These are phyloP conservation scores for Tetanocera ferruginea DNA, from an alignment of 2,888 invertebrate genomes.

Conservation along the genomic window DNA sequence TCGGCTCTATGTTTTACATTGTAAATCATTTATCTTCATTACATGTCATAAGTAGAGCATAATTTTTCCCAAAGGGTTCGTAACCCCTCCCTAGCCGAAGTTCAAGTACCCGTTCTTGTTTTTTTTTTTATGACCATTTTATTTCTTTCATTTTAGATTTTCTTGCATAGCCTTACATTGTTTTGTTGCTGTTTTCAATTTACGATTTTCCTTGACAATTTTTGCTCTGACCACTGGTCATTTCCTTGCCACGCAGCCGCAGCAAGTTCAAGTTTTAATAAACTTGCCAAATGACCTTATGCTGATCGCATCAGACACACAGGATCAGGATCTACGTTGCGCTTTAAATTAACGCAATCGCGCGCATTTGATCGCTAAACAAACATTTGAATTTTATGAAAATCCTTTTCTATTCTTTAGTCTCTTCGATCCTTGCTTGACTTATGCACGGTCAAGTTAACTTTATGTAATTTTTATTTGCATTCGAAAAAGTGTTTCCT, in stretches of 20 bases:
- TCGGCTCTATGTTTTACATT: conserved; percentile 24
- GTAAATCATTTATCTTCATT: conserved; percentile 50
- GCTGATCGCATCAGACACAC: conserved; percentile 29
- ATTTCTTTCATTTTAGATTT: neutral
- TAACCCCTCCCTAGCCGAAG: conserved; percentile 32
- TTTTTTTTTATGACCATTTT: neutral
- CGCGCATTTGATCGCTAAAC: conserved; percentile 33
- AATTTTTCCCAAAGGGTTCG: conserved; percentile 34
- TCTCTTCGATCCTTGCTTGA: conserved; percentile 47
- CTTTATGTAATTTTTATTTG: conserved; percentile 29
- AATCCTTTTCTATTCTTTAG: conserved; percentile 27
- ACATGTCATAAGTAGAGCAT: conserved; percentile 48
- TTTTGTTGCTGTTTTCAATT: conserved; percentile 5
- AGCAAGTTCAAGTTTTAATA: conserved; percentile 33
- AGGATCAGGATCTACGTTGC: neutral
- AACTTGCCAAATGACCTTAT: conserved; percentile 32
- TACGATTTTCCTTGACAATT: neutral
- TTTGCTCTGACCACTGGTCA: conserved; percentile 30
- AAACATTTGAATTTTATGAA: conserved; percentile 31
- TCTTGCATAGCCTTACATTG: neutral
- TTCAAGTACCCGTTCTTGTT: conserved; percentile 22
- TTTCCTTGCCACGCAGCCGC: conserved; percentile 14
- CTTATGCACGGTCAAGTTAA: conserved; percentile 48
- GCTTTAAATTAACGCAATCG: conserved; percentile 25
- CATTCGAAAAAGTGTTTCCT: conserved; percentile 5